Evolutionary conservation across 1,140 invertebrate species (phyloP), one percentile per base, ranked within the genome.

Genomic region (Holcopasites calliopsidis): DNA sequence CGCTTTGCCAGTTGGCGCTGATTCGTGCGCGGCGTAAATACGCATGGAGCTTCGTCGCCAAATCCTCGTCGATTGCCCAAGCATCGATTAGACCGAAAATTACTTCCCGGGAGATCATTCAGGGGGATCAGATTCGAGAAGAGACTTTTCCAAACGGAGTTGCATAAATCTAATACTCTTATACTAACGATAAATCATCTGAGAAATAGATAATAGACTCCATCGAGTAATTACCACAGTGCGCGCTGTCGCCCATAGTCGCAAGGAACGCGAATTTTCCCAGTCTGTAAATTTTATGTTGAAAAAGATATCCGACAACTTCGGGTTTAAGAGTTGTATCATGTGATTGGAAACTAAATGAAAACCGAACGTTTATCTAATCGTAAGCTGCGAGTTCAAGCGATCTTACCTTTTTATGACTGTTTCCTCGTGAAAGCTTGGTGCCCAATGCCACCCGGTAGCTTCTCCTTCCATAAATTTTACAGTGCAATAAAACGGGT

Each of bases 401-500:
- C 44, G 35, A 40, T 31, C 35, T 73, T 40, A 42, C 58, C 38
- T 72, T 77, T 77, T 79, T n/a, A 79, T 18, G 40, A 31, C 60
- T 23, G 38, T 66, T 72, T n/a, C 50, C 21, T 42, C 13, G 58
- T 21, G 44, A 50, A 57, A 77, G 33, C 18, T 42, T 28, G 35
- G 16, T 42, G 28, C 28, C 28, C 11, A n/a, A n/a, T n/a, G n/a
- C n/a, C n/a, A n/a, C 38, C 47, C 72, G 23, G 40, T 33, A 44
- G 61, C 66, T 49, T 74, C 26, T 50, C 54, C n/a, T 42, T 16
- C 31, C 62, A 35, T 8, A 26, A 35, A 52, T 50, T 80, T 80
- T 80, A 80, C 23, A 49, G 42, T n/a, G 38, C 18, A 50, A 80
- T 80, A 74, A 80, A 80, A 80, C 40, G 38, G 79, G 49, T 26